These are phyloP conservation scores for Threskiornis aethiopicus DNA, from an alignment of 2,797 vertebrate genomes.

Conservation along the genomic window DNA sequence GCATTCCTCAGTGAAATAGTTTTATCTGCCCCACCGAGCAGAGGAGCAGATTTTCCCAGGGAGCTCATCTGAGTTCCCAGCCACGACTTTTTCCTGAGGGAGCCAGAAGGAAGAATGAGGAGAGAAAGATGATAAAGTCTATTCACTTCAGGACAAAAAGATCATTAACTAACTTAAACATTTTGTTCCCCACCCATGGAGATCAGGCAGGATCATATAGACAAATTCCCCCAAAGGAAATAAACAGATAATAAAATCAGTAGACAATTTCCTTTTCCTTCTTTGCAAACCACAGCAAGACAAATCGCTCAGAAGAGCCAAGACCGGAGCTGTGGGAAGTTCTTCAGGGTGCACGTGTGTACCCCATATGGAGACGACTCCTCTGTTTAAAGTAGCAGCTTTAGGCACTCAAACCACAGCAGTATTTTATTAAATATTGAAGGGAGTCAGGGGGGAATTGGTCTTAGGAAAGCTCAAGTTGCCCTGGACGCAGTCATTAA, in stretches of 20 bases:
- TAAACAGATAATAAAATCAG: constrained; percentile 28
- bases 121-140: neutral
- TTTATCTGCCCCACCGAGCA: neutral
- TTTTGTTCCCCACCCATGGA: constrained; percentile 15
- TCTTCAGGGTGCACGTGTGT: rapidly evolving
- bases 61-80: neutral
- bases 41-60: neutral
- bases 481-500: neutral
- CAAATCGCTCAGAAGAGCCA: neutral
- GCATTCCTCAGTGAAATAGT: neutral
- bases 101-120: neutral
- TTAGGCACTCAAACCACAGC: neutral
- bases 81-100: neutral
- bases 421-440: neutral
- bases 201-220: neutral
- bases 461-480: neutral
- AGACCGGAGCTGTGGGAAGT: neutral
- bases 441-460: rapidly evolving
- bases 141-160: constrained; percentile 41
- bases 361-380: neutral
- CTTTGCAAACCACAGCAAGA: neutral
- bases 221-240: constrained; percentile 12
- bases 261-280: neutral
- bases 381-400: neutral
- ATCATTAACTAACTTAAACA: constrained; percentile 26